Percentiles rank a stretch among this genome's conserved stretches.
phyloP scores from a whole-genome alignment of 2,797 vertebrate genomes.

The Halcyon leucocephala region DNA sequence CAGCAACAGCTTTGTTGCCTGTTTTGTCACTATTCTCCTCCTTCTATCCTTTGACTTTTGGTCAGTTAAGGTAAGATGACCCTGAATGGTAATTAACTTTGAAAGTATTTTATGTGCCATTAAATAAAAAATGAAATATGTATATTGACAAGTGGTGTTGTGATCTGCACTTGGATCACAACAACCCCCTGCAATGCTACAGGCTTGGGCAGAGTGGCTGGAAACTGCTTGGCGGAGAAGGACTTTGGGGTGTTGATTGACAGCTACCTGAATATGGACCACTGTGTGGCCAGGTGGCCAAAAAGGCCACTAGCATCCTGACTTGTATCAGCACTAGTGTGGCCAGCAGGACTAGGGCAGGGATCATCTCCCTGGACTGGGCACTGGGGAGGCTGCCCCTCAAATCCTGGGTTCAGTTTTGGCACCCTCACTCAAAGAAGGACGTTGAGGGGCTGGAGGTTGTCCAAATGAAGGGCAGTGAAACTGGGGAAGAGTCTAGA shows the following conservation, averaged over 20 bases:
- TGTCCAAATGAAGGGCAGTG: no score
- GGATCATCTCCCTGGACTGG: neutral
- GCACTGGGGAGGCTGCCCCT: neutral
- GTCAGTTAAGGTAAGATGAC: slow-evolving; percentile 84
- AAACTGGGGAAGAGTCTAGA: no score
- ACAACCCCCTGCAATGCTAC: neutral
- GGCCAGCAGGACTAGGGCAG: neutral
- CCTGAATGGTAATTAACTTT: neutral
- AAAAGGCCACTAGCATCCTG: neutral
- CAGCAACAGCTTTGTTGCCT: slow-evolving; percentile 85
- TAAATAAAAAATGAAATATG: neutral
- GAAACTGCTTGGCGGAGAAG: neutral
- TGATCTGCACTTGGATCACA: neutral
- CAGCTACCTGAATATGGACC: neutral
- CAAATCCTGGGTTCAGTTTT: no score
- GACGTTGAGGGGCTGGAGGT: no score
- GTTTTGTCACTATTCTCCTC: slow-evolving; percentile 84
- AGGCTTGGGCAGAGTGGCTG: neutral
- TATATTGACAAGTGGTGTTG: neutral
- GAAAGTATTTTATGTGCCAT: neutral
- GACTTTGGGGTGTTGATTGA: neutral
- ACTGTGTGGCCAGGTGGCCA: no score
- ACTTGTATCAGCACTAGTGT: neutral
- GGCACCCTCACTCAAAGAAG: no score
- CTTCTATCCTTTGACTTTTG: slow-evolving; percentile 87